These are phyloP conservation scores for Temnothorax nylanderi DNA, from an alignment of 1,140 invertebrate species.

Conservation along the genomic window DNA sequence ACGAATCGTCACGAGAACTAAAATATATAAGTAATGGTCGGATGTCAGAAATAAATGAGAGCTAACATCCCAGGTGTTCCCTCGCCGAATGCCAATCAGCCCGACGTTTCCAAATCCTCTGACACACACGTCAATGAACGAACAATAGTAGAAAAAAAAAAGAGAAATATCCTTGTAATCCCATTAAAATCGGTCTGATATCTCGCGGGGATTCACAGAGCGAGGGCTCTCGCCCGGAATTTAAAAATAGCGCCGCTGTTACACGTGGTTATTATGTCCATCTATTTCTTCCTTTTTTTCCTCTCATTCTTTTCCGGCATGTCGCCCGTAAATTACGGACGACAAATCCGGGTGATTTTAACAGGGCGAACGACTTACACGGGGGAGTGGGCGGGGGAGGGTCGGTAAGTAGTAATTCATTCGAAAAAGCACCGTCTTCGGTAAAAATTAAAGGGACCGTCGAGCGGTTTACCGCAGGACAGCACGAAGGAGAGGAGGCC, in stretches of 20 bases:
- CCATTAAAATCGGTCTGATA: conserved; percentile 51
- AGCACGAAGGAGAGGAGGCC: conserved; percentile 51
- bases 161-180: conserved; percentile 28
- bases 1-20: background rate
- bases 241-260: conserved; percentile 41
- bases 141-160: background rate
- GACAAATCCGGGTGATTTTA: conserved; percentile 57
- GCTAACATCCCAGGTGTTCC: background rate
- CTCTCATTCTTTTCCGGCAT: conserved; percentile 30
- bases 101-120: conserved; percentile 31
- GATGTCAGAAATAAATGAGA: conserved; percentile 12
- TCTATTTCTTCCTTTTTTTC: conserved; percentile 41
- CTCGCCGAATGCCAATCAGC: conserved; percentile 28
- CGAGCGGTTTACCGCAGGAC: conserved; percentile 55
- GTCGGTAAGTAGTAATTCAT: conserved; percentile 68
- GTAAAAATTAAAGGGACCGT: conserved; percentile 66
- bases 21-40: background rate
- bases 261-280: conserved; percentile 45
- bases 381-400: background rate
- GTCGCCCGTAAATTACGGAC: conserved; percentile 44
- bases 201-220: background rate
- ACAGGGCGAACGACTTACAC: conserved; percentile 41
- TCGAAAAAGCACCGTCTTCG: conserved; percentile 56
- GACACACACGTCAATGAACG: conserved; percentile 14
- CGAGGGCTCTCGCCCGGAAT: conserved; percentile 10